These are phyloP conservation scores for Hemaris fuciformis DNA, from an alignment of 2,888 invertebrate genomes.

Conservation along the genomic window DNA sequence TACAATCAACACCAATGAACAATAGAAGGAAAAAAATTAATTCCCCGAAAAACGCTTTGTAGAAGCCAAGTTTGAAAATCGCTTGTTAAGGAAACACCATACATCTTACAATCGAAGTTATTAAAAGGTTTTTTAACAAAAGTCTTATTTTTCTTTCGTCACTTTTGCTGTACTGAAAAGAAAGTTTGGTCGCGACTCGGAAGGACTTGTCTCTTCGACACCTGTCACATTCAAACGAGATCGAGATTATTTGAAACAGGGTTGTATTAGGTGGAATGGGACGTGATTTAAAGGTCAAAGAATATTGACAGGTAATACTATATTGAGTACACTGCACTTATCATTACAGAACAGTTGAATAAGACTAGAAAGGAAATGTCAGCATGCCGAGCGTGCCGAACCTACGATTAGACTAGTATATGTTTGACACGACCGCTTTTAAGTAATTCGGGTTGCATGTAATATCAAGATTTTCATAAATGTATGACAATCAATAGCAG, in stretches of 20 bases:
- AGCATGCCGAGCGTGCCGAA: too few species aligned
- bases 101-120: neutral
- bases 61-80: neutral
- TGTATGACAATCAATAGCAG: too few species aligned
- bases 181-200: neutral
- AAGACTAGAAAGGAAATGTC: too few species aligned
- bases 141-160: neutral
- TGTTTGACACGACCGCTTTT: too few species aligned
- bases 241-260: constrained; percentile 11
- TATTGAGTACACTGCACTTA: too few species aligned
- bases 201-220: constrained; percentile 26
- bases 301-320: too few species aligned
- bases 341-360: too few species aligned
- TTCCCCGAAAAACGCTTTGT: neutral
- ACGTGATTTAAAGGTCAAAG: neutral
- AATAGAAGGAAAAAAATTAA: neutral
- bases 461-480: too few species aligned
- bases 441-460: too few species aligned
- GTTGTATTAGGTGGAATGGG: neutral
- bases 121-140: neutral
- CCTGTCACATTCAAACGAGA: constrained; percentile 29
- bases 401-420: too few species aligned
- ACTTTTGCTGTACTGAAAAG: neutral
- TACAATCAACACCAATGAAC: neutral
- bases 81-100: constrained; percentile 5